A percentile compares a stretch with the other conserved stretches of the same genome.
phyloP scores from a whole-genome alignment of 2,113 vertebrate species.

The Phainopepla nitens region DNA sequence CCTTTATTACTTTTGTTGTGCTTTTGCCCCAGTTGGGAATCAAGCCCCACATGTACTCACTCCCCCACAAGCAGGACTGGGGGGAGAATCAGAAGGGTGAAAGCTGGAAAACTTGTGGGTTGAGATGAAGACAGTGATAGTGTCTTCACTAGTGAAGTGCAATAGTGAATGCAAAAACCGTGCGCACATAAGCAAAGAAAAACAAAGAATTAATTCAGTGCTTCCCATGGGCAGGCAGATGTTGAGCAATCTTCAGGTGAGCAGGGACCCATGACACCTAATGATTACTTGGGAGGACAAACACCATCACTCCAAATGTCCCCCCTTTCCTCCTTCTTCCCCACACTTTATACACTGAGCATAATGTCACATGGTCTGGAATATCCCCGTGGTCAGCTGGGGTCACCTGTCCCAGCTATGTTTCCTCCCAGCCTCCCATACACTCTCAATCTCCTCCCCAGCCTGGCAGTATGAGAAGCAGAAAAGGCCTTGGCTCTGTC shows the following conservation, averaged over 20 bases:
- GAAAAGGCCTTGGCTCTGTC: background rate
- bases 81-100: background rate
- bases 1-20: background rate
- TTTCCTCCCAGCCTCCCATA: rapidly evolving
- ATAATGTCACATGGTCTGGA: background rate
- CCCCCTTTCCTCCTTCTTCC: background rate
- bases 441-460: background rate
- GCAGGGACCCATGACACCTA: too few relatives aligned
- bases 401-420: background rate
- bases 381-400: rapidly evolving
- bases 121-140: background rate
- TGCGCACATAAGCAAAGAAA: background rate
- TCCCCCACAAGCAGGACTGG: background rate
- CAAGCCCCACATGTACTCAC: rapidly evolving
- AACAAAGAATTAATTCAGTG: background rate
- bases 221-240: background rate
- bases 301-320: background rate
- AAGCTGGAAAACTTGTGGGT: background rate
- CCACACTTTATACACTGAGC: background rate
- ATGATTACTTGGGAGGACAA: background rate
- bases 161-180: background rate
- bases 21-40: background rate
- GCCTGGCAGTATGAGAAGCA: rapidly evolving
- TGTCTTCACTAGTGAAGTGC: too few relatives aligned
- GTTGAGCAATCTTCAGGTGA: background rate